Evolutionary conservation across 2,888 invertebrate species (phyloP).

Genomic region (Rhagonycha lutea): DNA sequence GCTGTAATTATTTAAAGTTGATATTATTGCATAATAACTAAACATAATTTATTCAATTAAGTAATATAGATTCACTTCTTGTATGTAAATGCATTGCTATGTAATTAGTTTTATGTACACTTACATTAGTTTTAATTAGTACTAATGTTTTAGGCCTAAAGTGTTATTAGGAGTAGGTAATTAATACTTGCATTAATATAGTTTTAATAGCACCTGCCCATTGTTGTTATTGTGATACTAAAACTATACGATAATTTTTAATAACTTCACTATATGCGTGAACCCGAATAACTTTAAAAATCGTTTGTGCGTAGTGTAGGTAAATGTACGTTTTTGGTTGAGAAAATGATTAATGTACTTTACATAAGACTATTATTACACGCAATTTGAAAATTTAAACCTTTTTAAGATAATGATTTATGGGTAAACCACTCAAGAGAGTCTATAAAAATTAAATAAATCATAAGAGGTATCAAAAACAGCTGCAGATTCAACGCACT

Average conservation of each 20-base stretch:
- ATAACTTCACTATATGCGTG: background rate
- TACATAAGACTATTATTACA: conserved; percentile 20
- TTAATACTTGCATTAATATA: background rate
- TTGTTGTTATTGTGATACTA: background rate
- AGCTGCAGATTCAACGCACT: conserved; percentile 4
- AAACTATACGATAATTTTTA: background rate
- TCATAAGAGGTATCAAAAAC: conserved; percentile 12
- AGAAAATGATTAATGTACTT: conserved; percentile 17
- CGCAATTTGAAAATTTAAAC: conserved; percentile 18
- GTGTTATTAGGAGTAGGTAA: background rate
- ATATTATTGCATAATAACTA: background rate
- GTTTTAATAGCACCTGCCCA: conserved; percentile 1
- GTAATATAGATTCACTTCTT: background rate
- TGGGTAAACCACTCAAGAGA: conserved; percentile 5
- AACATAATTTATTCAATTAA: background rate
- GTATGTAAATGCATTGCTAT: background rate
- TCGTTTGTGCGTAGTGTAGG: background rate
- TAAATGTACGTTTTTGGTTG: conserved; percentile 1
- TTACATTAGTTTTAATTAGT: conserved; percentile 1
- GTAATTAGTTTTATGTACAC: background rate
- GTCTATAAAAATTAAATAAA: conserved; percentile 22
- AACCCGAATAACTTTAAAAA: background rate
- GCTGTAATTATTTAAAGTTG: background rate
- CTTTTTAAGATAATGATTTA: conserved; percentile 18
- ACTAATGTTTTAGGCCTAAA: background rate